Evolutionary conservation across 2,797 vertebrate species (phyloP), one percentile per base, ranked within the genome.

Genomic region (Chrysocyon brachyurus): DNA sequence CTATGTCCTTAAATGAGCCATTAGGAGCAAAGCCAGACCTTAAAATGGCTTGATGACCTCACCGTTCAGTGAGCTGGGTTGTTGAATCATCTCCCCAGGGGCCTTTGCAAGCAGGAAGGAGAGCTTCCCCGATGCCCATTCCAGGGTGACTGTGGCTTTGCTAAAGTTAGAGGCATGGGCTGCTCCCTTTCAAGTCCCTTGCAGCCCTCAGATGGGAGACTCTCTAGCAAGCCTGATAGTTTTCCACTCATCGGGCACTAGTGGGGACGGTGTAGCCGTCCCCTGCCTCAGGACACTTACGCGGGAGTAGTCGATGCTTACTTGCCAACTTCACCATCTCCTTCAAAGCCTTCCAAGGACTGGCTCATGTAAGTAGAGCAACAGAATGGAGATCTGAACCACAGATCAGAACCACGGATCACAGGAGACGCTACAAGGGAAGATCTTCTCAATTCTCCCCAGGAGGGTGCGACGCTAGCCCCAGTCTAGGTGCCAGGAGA

Each of bases 221-320:
- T 6, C 26, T 19, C 79, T 3, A 5, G 61, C 31, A 4, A 40
- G 17, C 54, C 26, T 9, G 12, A 0, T 3, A 11, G 6, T 52
- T 52, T n/a, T 36, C 68, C 12, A 5, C 2, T n/a, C 31, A 11
- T 0, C 4, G 3, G 57, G 84, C 64, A 0, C 7, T 3, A 1
- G 5, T 0, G 15, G 68, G 31, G 26, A 82, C 24, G 49, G 24
- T 1, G 0, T 1, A 1, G 7, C 63, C 3, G 6, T 4, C 75
- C 14, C 21, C 17, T 9, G 56, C 59, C 54, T 49, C 6, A 12
- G 46, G 72, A 84, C 19, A 28, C 31, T 12, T 9, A 26, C 2
- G 9, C 6, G 21, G 82, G 19, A 66, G 72, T 0, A 6, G 52
- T 14, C 61, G 24, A 0, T 0, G n/a, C 36, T 36, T 28, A n/a